Evolutionary conservation across 2,797 vertebrate genomes (phyloP), one percentile per base, ranked within the genome.

Genomic region (Lindbergichthys nudifrons): DNA sequence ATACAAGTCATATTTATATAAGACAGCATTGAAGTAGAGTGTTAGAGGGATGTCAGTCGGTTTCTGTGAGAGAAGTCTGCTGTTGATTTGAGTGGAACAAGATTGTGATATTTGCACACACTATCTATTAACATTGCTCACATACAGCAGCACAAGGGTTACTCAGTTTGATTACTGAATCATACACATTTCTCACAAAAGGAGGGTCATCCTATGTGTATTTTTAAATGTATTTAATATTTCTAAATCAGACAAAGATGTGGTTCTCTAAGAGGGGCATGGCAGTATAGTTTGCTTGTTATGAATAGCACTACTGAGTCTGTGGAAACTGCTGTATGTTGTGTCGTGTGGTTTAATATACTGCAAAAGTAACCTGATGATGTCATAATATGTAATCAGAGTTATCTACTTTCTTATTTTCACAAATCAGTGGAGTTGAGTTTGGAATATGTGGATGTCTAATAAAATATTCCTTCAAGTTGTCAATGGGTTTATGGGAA

Each of bases 11-110:
- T 53, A 63, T 1, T 71, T 21, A 69, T 60, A 72, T 70, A 19
- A 30, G 56, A 73, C 54, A 6, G 62, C n/a, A 14, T 3, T 68
- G 19, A 60, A 53, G 73, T 5, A 11, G 6, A 60, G 57, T 19
- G 62, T 75, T 63, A 45, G 42, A 54, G 68, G 46, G 26, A 30
- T 43, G 53, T 66, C 63, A 36, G 47, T 65, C 50, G 42, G 57
- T 30, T 63, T 60, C 47, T 51, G 56, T 5, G 0, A 46, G 45
- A 59, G 18, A 26, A 5, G 30, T 75, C 30, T n/a, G 2, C 57
- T 46, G 48, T 46, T 51, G 19, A 18, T 45, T 19, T 66, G 12
- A 45, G 30, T 10, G 15, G 10, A 1, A 47, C 2, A 42, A 60
- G 9, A 63, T 13, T 1, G 18, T 7, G 19, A 39, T 65, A 8